Conservation (phyloP, 2,113 vertebrate species). For the Leucosticte australis region DNA sequence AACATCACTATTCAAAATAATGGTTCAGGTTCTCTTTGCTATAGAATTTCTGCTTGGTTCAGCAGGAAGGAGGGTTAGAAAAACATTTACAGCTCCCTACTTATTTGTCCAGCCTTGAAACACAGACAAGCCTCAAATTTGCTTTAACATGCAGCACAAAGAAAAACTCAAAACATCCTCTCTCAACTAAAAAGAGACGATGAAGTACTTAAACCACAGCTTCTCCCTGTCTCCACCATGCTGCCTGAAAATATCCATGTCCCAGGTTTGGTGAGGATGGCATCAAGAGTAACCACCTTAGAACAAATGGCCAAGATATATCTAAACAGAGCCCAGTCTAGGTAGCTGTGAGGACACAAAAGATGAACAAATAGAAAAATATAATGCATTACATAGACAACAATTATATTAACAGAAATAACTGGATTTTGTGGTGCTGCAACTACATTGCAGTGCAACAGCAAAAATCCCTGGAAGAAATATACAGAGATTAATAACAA, state of each 20-base stretch:
- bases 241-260: background rate
- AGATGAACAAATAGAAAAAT: background rate
- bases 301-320: background rate
- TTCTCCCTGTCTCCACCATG: background rate
- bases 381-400: background rate
- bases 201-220: background rate
- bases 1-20: conserved; percentile 10
- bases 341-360: background rate
- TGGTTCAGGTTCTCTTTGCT: background rate
- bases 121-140: background rate
- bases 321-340: background rate
- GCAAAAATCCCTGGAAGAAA: background rate
- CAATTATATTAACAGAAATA: background rate
- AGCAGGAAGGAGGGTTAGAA: conserved; percentile 32
- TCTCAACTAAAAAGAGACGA: background rate
- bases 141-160: conserved; percentile 11
- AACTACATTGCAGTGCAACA: background rate
- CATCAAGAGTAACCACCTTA: background rate
- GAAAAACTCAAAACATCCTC: background rate
- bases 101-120: conserved; percentile 30
- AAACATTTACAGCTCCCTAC: conserved; percentile 7
- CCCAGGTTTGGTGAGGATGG: background rate
- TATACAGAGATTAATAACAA: background rate
- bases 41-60: conserved; percentile 44
- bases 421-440: background rate